A percentile compares a stretch with the other conserved stretches of the same genome.
phyloP scores from a whole-genome alignment of 2,888 invertebrate genomes.

The Leptinotarsa rubiginosa region DNA sequence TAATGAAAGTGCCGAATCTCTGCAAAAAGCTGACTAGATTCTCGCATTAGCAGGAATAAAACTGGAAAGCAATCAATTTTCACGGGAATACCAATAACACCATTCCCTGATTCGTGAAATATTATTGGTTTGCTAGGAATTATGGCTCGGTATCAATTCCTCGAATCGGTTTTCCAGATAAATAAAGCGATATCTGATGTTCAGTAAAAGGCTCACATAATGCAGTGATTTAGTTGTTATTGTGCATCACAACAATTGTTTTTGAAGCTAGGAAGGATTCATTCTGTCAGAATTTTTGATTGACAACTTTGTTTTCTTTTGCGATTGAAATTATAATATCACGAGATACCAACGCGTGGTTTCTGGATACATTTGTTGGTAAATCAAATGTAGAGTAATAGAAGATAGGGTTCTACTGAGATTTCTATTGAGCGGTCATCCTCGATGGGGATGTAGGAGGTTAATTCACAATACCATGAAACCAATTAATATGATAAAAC shows the following conservation, averaged over 20 bases:
- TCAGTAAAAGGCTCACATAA: background rate
- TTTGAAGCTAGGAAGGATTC: background rate
- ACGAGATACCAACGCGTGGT: too few species aligned
- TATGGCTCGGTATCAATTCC: background rate
- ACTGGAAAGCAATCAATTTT: constrained; percentile 5
- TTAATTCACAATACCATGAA: too few species aligned
- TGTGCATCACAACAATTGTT: background rate
- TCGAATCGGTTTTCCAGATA: background rate
- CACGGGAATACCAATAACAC: background rate
- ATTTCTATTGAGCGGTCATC: too few species aligned
- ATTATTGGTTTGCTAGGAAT: constrained; percentile 4
- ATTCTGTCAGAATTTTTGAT: too few species aligned
- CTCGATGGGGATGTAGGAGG: too few species aligned
- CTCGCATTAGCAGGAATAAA: background rate
- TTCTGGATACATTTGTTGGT: too few species aligned
- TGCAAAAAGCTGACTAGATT: background rate
- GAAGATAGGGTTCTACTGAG: too few species aligned
- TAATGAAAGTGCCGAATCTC: background rate
- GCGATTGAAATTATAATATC: too few species aligned
- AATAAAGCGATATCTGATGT: constrained; percentile 11
- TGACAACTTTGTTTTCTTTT: too few species aligned
- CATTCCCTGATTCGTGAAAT: background rate
- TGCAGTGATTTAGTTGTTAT: constrained; percentile 7
- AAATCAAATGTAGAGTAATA: too few species aligned
- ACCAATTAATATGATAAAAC: too few species aligned